phyloP scores from a whole-genome alignment of 1,140 invertebrate genomes.

The Daktulosphaira vitifoliae region DNA sequence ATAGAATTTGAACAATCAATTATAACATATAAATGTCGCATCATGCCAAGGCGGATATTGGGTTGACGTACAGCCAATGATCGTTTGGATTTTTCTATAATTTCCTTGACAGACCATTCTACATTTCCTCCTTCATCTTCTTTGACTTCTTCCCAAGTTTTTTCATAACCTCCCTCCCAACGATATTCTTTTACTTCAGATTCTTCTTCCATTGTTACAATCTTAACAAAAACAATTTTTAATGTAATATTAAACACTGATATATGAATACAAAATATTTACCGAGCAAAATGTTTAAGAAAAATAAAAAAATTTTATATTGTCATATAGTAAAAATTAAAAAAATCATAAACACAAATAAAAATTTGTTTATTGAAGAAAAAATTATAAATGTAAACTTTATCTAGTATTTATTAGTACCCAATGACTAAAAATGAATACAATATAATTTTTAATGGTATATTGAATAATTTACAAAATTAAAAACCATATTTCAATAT shows the following conservation, averaged over 20 bases:
- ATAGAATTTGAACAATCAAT: conserved; percentile 90
- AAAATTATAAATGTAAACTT: no score
- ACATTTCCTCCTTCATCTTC: conserved; percentile 90
- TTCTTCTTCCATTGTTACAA: conserved; percentile 56
- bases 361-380: no score
- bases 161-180: conserved; percentile 96
- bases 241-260: not conserved
- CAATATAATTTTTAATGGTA: no score
- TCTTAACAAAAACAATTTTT: not conserved
- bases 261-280: no score
- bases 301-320: no score
- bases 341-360: no score
- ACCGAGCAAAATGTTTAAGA: no score
- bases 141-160: conserved; percentile 93
- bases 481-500: no score
- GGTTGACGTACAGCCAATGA: conserved; percentile 63
- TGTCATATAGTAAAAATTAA: no score
- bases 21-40: conserved; percentile 86
- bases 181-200: conserved; percentile 79
- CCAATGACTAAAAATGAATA: no score
- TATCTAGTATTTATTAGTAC: no score
- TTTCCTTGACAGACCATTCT: conserved; percentile 78
- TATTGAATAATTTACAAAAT: no score
- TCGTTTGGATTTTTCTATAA: conserved; percentile 79
- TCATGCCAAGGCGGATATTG: conserved; percentile 83